Evolutionary conservation across 2,797 vertebrate species (phyloP).

Genomic region (Karalla daura): DNA sequence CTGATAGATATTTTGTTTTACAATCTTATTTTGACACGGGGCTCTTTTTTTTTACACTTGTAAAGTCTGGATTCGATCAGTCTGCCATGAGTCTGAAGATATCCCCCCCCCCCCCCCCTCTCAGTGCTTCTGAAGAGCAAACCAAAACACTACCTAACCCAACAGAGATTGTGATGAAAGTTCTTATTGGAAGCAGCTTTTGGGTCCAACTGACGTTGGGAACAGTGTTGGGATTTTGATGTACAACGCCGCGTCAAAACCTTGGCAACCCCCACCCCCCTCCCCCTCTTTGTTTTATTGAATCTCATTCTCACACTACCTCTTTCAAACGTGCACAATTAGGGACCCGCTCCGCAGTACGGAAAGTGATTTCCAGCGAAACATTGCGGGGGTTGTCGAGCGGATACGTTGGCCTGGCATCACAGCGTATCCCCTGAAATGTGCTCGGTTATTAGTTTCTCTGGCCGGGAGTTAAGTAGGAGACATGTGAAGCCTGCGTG

Average conservation of each 20-base stretch:
- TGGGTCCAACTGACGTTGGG: conserved; percentile 56
- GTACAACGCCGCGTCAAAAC: conserved; percentile 59
- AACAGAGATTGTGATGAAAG: conserved; percentile 62
- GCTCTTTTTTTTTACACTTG: conserved; percentile 61
- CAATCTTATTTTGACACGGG: conserved; percentile 66
- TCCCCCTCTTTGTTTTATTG: conserved; percentile 60
- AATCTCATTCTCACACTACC: conserved; percentile 44
- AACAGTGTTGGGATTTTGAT: conserved; percentile 64
- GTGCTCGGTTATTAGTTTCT: conserved; percentile 64
- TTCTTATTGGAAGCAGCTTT: conserved; percentile 77
- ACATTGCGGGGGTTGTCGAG: conserved; percentile 36
- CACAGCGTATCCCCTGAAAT: conserved; percentile 57
- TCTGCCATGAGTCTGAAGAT: conserved; percentile 58
- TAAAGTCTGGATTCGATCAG: conserved; percentile 71
- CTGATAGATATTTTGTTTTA: conserved; percentile 54
- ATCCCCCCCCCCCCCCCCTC: conserved; percentile 50
- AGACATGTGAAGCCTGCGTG: conserved; percentile 55
- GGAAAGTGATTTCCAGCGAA: conserved; percentile 42
- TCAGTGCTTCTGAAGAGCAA: conserved; percentile 67
- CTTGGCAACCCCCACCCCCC: conserved; percentile 46
- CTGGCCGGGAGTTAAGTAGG: conserved; percentile 43
- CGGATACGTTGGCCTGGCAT: conserved; percentile 53
- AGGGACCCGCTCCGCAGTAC: conserved; percentile 40
- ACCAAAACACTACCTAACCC: conserved; percentile 66
- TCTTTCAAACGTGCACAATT: conserved; percentile 57